Base-by-base conservation (phyloP, 1,140 invertebrate genomes). In the Diorhabda sublineata region DNA sequence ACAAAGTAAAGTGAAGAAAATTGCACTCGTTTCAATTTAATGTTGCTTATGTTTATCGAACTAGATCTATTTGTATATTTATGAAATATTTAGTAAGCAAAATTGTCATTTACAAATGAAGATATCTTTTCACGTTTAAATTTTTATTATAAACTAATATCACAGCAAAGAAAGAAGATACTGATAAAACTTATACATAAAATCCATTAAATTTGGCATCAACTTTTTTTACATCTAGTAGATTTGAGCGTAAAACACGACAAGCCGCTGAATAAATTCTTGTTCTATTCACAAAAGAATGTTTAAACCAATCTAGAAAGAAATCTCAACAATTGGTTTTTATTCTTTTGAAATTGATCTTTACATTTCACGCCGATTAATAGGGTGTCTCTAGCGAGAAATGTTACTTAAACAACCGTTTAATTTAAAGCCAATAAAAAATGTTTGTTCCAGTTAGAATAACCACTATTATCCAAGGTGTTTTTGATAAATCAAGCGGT, bases 351-450 rank as follows among this genome's bases (percentile, higher is more conserved):
- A 52, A 52, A 52, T 52, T 52, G 47, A 52, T 52, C 47, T 52
- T 52, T 52, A 52, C 47, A 52, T n/a, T 52, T 52, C 47, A 52
- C 47, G 47, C 47, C n/a, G 47, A 52, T 52, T 52, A 52, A 52
- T n/a, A 52, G 47, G 47, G 47, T 52, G 47, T 52, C 47, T n/a
- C 47, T 52, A 52, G 3, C 47, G 47, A 52, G 47, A 52, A 52
- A 52, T 52, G 2, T 52, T 52, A 52, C 6, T 8, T 52, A 6
- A 52, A 52, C 47, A 52, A 52, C 47, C 47, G n/a, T 52, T 52
- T 52, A 52, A 52, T 52, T n/a, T 52, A n/a, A 52, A 52, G n/a
- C 6, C 47, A 8, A n/a, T 52, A 52, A 52, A 52, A 52, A 52
- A 5, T 52, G 47, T 52, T 52, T 6, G 3, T 52, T 52, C n/a